Evolutionary conservation across 2,888 invertebrate genomes (phyloP), one percentile per base, ranked within the genome.

Genomic region (Acronicta aceris): DNA sequence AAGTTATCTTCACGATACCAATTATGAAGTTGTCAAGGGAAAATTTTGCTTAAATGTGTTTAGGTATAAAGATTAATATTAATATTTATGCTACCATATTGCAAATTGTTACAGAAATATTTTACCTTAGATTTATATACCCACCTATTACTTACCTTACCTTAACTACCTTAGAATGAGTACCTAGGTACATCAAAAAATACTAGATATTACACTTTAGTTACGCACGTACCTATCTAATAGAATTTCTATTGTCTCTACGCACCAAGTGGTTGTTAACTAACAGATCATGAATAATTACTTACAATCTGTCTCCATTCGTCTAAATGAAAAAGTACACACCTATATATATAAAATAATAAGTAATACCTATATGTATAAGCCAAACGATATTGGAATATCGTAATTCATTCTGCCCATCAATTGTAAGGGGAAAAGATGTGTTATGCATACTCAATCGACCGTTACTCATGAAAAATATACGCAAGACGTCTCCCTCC

Each of bases 381-480:
- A 50, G 54, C 53, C 65, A 48, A 36, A 38, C 38, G 33, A 46
- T 38, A 47, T 51, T 36, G 47, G 49, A 53, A 41, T 69, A 25
- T 27, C 40, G 27, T 49, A 51, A 56, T 50, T 65, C 36, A 71
- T 65, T 65, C 36, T 49, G 25, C 53, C 40, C 42, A 47, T 49
- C 21, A 50, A 55, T 59, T 53, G 47, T 43, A 52, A 48, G 59
- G 33, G 27, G 9, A 43, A 57, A 51, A 16, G 51, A 66, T 61
- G 57, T 60, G 43, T 49, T 43, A 46, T 52, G 60, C 57, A 61
- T 71, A 65, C 60, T 57, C 54, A 70, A 70, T 52, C 54, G 42
- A 51, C 67, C 56, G 30, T 60, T 45, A 50, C 43, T 42, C 45
- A 52, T 65, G 50, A 48, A 61, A 60, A 66, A 60, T 55, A 45